A percentile compares a stretch with the other conserved stretches of the same genome.
Evolutionary conservation across 2,797 vertebrate species (phyloP).

Genomic region (Menidia menidia): DNA sequence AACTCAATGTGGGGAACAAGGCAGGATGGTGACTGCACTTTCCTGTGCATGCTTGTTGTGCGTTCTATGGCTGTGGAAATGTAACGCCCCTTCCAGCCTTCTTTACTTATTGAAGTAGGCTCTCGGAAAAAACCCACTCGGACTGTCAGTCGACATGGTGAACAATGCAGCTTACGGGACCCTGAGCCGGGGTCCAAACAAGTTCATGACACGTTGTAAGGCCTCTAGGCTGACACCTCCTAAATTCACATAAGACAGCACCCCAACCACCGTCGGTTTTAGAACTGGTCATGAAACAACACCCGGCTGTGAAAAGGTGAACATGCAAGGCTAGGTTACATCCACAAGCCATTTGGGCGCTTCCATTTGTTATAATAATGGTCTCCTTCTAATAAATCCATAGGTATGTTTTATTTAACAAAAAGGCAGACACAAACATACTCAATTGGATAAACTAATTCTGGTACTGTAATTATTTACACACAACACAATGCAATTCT

Average conservation of each 20-base stretch:
- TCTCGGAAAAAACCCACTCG: conserved; percentile 13
- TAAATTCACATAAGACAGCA: conserved; percentile 17
- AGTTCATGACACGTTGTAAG: conserved; percentile 48
- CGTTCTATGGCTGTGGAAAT: conserved; percentile 52
- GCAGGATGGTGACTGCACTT: conserved; percentile 58
- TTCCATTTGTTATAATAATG: conserved; percentile 22
- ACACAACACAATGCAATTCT: conserved; percentile 26
- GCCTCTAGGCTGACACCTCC: conserved; percentile 58
- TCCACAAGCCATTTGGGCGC: conserved; percentile 32
- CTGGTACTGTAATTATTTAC: conserved; percentile 62
- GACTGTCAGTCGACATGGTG: conserved; percentile 9
- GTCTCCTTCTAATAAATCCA: conserved; percentile 30
- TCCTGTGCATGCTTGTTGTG: conserved; percentile 64
- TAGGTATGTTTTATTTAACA: conserved; percentile 48
- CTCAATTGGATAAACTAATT: conserved; percentile 49
- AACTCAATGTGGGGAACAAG: conserved; percentile 59
- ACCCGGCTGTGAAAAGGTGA: conserved; percentile 47
- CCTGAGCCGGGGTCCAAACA: conserved; percentile 41
- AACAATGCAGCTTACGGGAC: conserved; percentile 6
- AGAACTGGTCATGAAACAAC: conserved; percentile 35
- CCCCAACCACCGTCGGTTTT: conserved; percentile 1
- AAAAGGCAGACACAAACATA: conserved; percentile 61
- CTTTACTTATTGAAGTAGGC: conserved; percentile 20
- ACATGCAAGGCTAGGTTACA: conserved; percentile 56
- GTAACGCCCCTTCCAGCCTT: conserved; percentile 22